These are phyloP conservation scores for Philereme vetulata DNA, from an alignment of 2,888 invertebrate genomes.

Conservation along the genomic window DNA sequence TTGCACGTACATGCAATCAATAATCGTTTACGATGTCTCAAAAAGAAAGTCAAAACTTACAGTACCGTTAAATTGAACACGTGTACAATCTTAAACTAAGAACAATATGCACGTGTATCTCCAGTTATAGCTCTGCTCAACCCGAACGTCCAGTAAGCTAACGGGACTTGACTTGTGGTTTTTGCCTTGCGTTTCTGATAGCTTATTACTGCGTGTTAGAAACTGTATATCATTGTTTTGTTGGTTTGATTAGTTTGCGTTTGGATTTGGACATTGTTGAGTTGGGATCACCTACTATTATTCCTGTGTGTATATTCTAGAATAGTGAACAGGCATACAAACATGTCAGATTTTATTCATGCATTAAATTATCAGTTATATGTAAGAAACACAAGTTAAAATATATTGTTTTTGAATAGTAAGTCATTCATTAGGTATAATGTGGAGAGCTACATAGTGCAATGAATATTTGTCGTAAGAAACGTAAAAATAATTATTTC, in stretches of 20 bases:
- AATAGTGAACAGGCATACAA: background rate
- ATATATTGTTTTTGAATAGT: too few species aligned
- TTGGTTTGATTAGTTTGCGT: too few species aligned
- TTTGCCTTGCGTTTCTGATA: constrained; percentile 42
- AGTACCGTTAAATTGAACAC: background rate
- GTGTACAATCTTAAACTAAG: constrained; percentile 9
- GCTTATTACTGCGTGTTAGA: constrained; percentile 32
- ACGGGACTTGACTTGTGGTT: constrained; percentile 52
- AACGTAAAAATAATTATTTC: too few species aligned
- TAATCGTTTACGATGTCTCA: constrained; percentile 1
- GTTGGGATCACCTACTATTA: constrained; percentile 13
- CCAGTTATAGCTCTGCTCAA: constrained; percentile 37
- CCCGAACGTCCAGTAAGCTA: constrained; percentile 43
- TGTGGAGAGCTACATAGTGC: too few species aligned
- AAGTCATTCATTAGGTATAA: too few species aligned
- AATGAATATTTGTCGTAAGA: too few species aligned
- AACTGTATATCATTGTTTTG: constrained; percentile 35
- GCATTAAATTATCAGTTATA: background rate
- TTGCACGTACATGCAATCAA: background rate
- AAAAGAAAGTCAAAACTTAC: constrained; percentile 7
- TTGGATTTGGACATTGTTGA: too few species aligned
- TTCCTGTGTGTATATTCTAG: constrained; percentile 5
- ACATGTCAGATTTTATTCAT: too few species aligned
- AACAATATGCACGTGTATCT: constrained; percentile 18
- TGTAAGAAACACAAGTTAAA: too few species aligned